Conservation (phyloP, 2,113 vertebrate species). For the Ammodytes marinus region DNA sequence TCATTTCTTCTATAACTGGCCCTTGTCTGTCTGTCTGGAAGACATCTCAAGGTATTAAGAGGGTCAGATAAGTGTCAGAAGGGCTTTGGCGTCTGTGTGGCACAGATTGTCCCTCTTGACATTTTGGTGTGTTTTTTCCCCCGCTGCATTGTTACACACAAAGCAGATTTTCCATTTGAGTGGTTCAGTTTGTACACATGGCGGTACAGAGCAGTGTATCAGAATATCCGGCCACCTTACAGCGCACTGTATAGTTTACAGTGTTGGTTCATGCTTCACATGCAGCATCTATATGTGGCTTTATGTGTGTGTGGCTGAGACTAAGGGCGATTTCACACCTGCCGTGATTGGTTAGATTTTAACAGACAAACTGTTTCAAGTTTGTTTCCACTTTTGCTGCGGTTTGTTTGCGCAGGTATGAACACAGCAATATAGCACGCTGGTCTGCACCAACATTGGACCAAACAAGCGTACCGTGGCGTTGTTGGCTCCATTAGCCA, state of each 20-base stretch:
- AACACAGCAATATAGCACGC: too few relatives aligned
- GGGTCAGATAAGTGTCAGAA: slow-evolving; percentile 66
- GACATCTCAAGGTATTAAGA: slow-evolving; percentile 63
- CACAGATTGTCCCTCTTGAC: slow-evolving; percentile 59
- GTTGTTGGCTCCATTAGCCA: too few relatives aligned
- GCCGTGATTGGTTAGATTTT: too few relatives aligned
- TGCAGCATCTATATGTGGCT: slow-evolving; percentile 31
- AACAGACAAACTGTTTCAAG: too few relatives aligned
- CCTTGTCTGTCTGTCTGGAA: slow-evolving; percentile 58
- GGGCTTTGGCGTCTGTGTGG: slow-evolving; percentile 58
- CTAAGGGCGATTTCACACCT: neutral
- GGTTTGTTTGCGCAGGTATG: too few relatives aligned
- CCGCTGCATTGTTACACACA: slow-evolving; percentile 62
- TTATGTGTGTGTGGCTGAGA: slow-evolving; percentile 29
- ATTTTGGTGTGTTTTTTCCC: slow-evolving; percentile 54
- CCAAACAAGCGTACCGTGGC: too few relatives aligned
- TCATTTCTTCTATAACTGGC: slow-evolving; percentile 54
- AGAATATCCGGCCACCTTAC: neutral
- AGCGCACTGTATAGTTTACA: neutral
- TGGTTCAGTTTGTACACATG: slow-evolving; percentile 29
- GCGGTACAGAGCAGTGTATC: slow-evolving; percentile 20
- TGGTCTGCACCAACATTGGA: too few relatives aligned
- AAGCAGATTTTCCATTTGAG: slow-evolving; percentile 69
- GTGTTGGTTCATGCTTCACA: neutral
- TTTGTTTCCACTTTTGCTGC: too few relatives aligned